Evolutionary conservation across 1,140 invertebrate genomes (phyloP).

Genomic region (Drosophila azteca): DNA sequence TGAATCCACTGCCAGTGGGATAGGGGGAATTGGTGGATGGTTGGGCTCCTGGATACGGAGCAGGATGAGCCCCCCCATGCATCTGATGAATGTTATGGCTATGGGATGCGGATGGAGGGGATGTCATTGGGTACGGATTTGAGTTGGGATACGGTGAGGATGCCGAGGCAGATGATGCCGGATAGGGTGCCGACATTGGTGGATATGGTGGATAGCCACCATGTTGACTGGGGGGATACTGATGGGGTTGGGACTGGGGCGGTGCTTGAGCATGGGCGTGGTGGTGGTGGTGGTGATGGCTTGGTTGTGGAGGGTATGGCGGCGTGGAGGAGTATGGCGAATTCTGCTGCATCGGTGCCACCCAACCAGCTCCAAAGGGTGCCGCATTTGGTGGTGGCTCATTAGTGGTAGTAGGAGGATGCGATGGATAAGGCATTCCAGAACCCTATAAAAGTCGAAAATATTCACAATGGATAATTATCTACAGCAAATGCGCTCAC

Average conservation of each 20-base stretch:
- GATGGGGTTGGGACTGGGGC: slow-evolving; percentile 24
- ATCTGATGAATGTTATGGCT: slow-evolving; percentile 18
- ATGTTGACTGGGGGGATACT: slow-evolving; percentile 24
- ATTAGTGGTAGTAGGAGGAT: slow-evolving; percentile 51
- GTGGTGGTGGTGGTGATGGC: slow-evolving; percentile 19
- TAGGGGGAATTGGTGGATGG: slow-evolving; percentile 49
- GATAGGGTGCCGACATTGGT: slow-evolving; percentile 37
- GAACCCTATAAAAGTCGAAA: slow-evolving; percentile 77
- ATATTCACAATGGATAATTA: slow-evolving; percentile 22
- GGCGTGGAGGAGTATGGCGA: slow-evolving; percentile 24
- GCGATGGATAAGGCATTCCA: slow-evolving; percentile 69
- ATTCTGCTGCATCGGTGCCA: slow-evolving; percentile 65
- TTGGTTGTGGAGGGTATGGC: slow-evolving; percentile 48
- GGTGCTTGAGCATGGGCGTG: slow-evolving; percentile 13
- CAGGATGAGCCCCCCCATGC: slow-evolving; percentile 5
- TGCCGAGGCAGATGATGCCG: not conserved
- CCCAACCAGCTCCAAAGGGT: slow-evolving; percentile 81
- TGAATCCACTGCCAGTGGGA: slow-evolving; percentile 54
- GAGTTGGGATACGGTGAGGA: not conserved
- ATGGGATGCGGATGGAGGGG: slow-evolving; percentile 10
- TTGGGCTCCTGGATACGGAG: slow-evolving; percentile 15
- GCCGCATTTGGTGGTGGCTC: slow-evolving; percentile 46
- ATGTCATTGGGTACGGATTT: slow-evolving; percentile 3
- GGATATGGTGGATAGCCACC: slow-evolving; percentile 39
- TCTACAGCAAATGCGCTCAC: slow-evolving; percentile 3